Evolutionary conservation across 37 sponge, comb jelly and placozoan genomes (phyloP).

Genomic region (Hormiphora californensis): DNA sequence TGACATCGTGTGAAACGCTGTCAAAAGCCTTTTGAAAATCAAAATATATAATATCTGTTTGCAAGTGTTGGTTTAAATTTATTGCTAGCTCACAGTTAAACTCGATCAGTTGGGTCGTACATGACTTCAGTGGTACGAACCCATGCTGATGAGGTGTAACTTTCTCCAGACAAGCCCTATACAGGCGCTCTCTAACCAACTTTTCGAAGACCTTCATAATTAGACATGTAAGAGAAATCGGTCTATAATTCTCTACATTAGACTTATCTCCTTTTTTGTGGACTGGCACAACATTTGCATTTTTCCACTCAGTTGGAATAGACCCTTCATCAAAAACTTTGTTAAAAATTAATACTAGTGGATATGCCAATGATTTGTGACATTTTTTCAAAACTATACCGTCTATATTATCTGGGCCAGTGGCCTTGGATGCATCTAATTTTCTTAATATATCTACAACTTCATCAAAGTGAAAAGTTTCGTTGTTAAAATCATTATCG

Average conservation of each 20-base stretch:
- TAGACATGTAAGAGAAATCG: neutral
- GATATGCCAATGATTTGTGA: no score
- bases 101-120: neutral
- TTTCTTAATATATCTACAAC: no score
- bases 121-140: neutral
- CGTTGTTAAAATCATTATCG: no score
- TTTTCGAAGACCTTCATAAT: neutral
- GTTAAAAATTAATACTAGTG: no score
- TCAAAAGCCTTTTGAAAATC: no score
- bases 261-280: neutral
- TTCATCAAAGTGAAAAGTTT: no score
- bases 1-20: neutral
- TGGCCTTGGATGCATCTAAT: no score
- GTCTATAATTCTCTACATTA: neutral
- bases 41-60: neutral
- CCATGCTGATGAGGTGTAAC: neutral
- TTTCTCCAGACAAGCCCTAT: neutral
- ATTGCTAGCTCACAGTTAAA: neutral
- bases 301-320: neutral
- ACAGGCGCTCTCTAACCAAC: neutral
- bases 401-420: no score
- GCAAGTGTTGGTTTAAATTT: neutral
- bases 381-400: no score
- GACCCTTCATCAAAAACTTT: no score
- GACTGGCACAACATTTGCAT: neutral